These are phyloP conservation scores for Phocoena sinus DNA, from an alignment of 2,113 vertebrate genomes.

Conservation along the genomic window DNA sequence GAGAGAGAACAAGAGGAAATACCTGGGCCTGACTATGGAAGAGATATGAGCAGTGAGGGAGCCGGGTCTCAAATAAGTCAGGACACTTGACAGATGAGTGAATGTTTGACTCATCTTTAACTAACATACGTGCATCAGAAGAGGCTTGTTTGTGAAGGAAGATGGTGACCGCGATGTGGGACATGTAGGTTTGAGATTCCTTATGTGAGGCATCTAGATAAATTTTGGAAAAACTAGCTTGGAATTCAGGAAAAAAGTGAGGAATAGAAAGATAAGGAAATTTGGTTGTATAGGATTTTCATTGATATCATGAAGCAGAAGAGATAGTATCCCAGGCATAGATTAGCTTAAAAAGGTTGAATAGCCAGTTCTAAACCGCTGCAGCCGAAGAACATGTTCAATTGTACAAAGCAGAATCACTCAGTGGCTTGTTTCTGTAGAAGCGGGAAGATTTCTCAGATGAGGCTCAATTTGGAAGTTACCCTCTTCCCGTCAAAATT, in stretches of 20 bases:
- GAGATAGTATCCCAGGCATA: not conserved
- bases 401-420: not conserved
- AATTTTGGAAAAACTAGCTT: not conserved
- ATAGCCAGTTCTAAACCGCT: not conserved
- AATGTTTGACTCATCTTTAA: not conserved
- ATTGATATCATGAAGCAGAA: not conserved
- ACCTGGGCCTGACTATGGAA: not conserved
- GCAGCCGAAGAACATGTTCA: not conserved
- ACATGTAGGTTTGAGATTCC: not conserved
- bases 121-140: not conserved
- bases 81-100: not conserved
- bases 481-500: not conserved
- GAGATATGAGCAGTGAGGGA: not conserved
- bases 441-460: not conserved
- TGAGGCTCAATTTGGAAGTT: not conserved
- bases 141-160: not conserved
- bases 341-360: not conserved
- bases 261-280: not conserved
- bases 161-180: not conserved
- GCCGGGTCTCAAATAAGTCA: not conserved
- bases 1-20: not conserved
- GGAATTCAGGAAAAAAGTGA: not conserved
- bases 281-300: not conserved
- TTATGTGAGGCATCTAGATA: not conserved
- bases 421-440: not conserved